Conservation (phyloP, 2,888 invertebrate genomes). For the Bombyx huttoni region DNA sequence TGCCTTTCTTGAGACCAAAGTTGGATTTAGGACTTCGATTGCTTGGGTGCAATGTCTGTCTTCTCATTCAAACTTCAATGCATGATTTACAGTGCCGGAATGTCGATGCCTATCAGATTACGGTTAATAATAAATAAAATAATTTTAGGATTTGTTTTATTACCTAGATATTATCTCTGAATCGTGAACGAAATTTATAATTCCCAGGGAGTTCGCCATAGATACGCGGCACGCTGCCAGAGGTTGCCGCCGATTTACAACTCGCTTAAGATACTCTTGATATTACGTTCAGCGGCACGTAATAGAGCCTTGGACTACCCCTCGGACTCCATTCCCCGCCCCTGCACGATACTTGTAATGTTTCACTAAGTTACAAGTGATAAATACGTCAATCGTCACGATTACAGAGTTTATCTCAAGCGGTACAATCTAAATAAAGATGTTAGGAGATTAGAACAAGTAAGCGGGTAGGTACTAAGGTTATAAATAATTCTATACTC, state of each 20-base stretch:
- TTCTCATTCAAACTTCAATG: too few species aligned
- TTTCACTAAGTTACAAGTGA: not conserved
- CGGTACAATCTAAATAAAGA: not conserved
- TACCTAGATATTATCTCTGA: too few species aligned
- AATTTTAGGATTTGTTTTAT: too few species aligned
- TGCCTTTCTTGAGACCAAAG: too few species aligned
- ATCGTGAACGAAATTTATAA: not conserved
- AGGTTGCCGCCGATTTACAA: conserved; percentile 55
- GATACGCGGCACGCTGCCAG: conserved; percentile 25
- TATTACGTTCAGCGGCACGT: conserved; percentile 49
- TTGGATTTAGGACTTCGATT: too few species aligned
- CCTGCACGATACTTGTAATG: conserved; percentile 3
- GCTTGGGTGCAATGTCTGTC: too few species aligned
- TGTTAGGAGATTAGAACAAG: too few species aligned
- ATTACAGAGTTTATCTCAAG: not conserved
- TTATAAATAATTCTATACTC: too few species aligned
- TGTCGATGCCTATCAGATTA: too few species aligned
- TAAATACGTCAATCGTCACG: not conserved
- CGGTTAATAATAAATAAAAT: too few species aligned
- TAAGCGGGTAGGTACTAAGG: too few species aligned
- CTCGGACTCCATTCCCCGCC: conserved; percentile 4
- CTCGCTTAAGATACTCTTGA: conserved; percentile 34
- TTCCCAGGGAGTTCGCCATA: conserved; percentile 21
- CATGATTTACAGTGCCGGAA: too few species aligned
- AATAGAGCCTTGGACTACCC: conserved; percentile 39